Evolutionary conservation across 2,888 invertebrate genomes (phyloP), one percentile per base, ranked within the genome.

Genomic region (Eudemis profundana): DNA sequence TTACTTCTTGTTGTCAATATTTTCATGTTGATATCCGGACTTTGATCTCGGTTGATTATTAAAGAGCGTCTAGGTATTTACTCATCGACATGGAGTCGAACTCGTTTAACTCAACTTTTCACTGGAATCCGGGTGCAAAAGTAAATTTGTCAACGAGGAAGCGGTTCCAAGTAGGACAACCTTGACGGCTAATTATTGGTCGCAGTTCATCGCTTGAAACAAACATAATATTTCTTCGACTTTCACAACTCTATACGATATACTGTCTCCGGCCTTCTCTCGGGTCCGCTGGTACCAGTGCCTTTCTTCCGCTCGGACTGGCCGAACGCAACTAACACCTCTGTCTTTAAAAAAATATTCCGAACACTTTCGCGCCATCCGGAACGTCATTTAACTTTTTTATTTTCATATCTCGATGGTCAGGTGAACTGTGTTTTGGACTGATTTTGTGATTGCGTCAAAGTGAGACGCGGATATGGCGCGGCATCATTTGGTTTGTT

Each of bases 181-280:
- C 63, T 50, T 57, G 57, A 53, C 56, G 56, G 29, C 49, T 57
- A 63, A 57, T 57, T 50, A 63, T 63, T 50, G 54, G 14, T 21
- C 15, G 42, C 57, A 56, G 62, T 63, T 63, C 54, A 56, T 40
- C 49, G 61, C 51, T 51, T 53, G 29, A 51, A 40, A 60, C 61
- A 62, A 44, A 62, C 62, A 53, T 38, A 47, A 62, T 56, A 44
- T 56, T 46, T 47, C 46, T 53, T 53, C 21, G 56, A 49, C 64
- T 65, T 49, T 53, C 63, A 54, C 80, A 78, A 67, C 86, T 84
- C 83, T 77, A 76, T 77, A 59, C 69, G 69, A 73, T 76, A 56
- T 83, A 81, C 84, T 83, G 77, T 85, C 72, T 83, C 81, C 83
- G 83, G 85, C 82, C 85, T 74, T 79, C 74, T 78, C 74, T 57